phyloP scores from a whole-genome alignment of 1,140 invertebrate species.

The Contarinia nasturtii region DNA sequence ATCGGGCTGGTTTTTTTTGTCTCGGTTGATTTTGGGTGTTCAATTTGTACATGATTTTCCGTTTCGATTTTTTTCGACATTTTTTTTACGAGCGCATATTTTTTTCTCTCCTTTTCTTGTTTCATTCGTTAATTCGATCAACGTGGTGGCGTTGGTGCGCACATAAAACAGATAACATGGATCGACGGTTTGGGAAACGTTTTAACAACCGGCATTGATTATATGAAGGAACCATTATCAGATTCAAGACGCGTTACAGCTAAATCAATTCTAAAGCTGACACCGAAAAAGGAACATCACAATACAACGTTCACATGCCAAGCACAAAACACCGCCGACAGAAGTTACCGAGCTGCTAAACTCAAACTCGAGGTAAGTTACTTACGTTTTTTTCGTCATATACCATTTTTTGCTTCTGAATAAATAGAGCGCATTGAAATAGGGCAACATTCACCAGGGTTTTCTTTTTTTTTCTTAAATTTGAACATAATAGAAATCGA shows the following conservation, averaged over 20 bases:
- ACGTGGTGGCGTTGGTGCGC: too few relatives aligned
- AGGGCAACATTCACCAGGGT: neutral
- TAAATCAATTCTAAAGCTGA: slow-evolving; percentile 64
- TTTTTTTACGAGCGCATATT: too few relatives aligned
- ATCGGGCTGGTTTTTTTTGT: too few relatives aligned
- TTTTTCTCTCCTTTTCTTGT: too few relatives aligned
- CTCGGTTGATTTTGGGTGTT: too few relatives aligned
- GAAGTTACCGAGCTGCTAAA: slow-evolving; percentile 58
- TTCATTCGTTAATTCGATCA: too few relatives aligned
- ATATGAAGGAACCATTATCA: slow-evolving; percentile 47
- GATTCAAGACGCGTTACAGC: slow-evolving; percentile 66
- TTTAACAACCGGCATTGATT: slow-evolving; percentile 51
- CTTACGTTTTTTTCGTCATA: neutral
- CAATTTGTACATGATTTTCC: too few relatives aligned
- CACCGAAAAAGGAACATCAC: slow-evolving; percentile 68
- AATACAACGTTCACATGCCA: slow-evolving; percentile 83
- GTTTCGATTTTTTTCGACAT: too few relatives aligned
- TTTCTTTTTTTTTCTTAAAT: neutral
- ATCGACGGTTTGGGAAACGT: slow-evolving; percentile 73
- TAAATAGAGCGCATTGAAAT: neutral
- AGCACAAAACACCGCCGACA: slow-evolving; percentile 68
- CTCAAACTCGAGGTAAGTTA: slow-evolving; percentile 51
- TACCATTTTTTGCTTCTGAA: too few relatives aligned
- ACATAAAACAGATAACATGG: slow-evolving; percentile 58
- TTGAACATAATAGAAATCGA: neutral